These are phyloP conservation scores for Drosophila nigritarsus DNA, from an alignment of 2,888 invertebrate genomes.

Conservation along the genomic window DNA sequence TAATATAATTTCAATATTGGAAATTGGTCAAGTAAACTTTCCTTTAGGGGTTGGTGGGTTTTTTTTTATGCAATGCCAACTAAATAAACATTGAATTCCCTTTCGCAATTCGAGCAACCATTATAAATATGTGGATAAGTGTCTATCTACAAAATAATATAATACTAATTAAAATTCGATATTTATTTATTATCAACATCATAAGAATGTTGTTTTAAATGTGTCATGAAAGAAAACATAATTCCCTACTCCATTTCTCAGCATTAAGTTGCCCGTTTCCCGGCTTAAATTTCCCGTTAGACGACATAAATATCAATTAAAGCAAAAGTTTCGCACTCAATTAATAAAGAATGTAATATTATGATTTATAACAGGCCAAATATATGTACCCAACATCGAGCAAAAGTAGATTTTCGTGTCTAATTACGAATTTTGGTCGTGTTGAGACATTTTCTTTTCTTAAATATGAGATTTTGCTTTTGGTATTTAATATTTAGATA, in stretches of 20 bases:
- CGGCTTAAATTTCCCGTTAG: constrained; percentile 10
- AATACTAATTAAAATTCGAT: neutral
- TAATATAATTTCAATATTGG: constrained; percentile 42
- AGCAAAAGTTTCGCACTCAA: constrained; percentile 45
- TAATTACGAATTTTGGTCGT: constrained; percentile 14
- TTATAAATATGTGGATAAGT: no score
- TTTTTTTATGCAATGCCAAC: no score
- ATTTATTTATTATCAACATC: neutral
- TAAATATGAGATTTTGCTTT: neutral
- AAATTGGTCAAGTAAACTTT: neutral
- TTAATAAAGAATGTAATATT: constrained; percentile 50
- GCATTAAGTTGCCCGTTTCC: neutral
- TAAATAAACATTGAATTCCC: no score
- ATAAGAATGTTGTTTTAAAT: neutral
- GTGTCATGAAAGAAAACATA: neutral
- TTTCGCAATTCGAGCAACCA: no score
- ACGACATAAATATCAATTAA: constrained; percentile 66
- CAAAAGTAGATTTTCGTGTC: neutral
- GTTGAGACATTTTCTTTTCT: constrained; percentile 13
- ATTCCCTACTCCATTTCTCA: neutral
- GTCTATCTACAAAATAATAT: no score
- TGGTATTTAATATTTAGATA: neutral
- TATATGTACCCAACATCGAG: neutral
- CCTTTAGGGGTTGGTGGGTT: neutral
- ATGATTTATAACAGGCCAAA: constrained; percentile 35